These are phyloP conservation scores for Mamestra configurata DNA, from an alignment of 1,140 invertebrate species.

Conservation along the genomic window DNA sequence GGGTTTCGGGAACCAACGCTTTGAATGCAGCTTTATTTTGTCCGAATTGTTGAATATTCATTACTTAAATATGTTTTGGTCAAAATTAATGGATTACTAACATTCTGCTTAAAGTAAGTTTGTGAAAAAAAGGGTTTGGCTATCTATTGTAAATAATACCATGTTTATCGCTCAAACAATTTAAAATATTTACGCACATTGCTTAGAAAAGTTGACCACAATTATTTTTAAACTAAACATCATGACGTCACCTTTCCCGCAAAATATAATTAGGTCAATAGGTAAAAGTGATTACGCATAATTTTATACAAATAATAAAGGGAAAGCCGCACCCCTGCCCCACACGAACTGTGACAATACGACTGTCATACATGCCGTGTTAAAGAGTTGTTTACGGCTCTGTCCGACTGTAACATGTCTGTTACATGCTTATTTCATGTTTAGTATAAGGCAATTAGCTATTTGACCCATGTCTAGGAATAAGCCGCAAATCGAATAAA, in stretches of 20 bases:
- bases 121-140: background rate
- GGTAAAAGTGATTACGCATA: conserved; percentile 41
- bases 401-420: background rate
- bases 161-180: background rate
- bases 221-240: background rate
- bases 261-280: conserved; percentile 59
- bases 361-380: background rate
- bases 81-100: too few species aligned
- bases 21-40: background rate
- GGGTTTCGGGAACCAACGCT: background rate
- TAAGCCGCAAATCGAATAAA: background rate
- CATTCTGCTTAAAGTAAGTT: background rate
- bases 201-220: background rate
- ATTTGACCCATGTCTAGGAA: too few species aligned
- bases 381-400: conserved; percentile 40
- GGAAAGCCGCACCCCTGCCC: conserved; percentile 2
- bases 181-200: background rate
- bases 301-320: conserved; percentile 17
- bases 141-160: background rate
- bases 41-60: too few species aligned
- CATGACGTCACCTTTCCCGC: conserved; percentile 15
- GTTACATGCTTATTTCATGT: background rate
- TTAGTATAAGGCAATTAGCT: too few species aligned
- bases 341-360: conserved; percentile 21
- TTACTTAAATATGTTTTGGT: too few species aligned